These are phyloP conservation scores for Pangasius djambal DNA, from an alignment of 2,797 vertebrate genomes.

Conservation along the genomic window DNA sequence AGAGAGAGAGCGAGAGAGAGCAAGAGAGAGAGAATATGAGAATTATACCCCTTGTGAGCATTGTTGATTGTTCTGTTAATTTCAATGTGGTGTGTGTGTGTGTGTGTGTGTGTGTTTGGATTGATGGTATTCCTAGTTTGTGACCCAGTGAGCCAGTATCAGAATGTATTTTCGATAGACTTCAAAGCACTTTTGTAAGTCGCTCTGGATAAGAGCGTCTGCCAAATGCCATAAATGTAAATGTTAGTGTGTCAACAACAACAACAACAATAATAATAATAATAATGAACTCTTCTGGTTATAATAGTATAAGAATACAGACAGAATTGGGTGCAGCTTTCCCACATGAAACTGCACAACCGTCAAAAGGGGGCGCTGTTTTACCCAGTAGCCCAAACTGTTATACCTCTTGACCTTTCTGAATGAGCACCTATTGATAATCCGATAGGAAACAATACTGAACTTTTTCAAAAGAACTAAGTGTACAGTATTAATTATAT, in stretches of 20 bases:
- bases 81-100: background rate
- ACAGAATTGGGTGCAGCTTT: background rate
- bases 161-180: no score
- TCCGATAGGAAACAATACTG: background rate
- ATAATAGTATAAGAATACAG: background rate
- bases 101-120: background rate
- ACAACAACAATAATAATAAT: background rate
- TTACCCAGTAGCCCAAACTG: background rate
- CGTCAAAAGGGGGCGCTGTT: slow-evolving; percentile 24
- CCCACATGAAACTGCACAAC: background rate
- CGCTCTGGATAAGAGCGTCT: no score
- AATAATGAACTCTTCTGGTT: background rate
- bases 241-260: no score
- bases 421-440: slow-evolving; percentile 2
- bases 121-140: no score
- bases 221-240: no score
- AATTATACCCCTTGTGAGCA: background rate
- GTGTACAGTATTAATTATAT: background rate
- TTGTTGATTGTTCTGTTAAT: background rate
- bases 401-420: background rate
- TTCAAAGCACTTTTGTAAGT: no score
- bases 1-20: background rate
- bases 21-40: background rate
- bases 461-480: background rate
- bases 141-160: no score